phyloP scores from a whole-genome alignment of 2,888 invertebrate species.

The Amphimallon solstitiale region DNA sequence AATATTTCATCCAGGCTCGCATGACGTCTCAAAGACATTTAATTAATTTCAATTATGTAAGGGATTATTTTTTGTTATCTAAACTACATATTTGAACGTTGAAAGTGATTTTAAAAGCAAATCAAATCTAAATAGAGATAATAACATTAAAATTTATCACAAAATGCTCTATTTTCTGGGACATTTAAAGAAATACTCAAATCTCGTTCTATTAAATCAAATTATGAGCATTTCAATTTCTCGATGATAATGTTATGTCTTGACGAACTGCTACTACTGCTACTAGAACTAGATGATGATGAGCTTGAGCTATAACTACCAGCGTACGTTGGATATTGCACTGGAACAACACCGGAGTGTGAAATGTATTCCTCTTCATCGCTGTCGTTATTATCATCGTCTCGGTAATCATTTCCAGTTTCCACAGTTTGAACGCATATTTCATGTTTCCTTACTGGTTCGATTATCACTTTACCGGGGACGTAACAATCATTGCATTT shows the following conservation, averaged over 20 bases:
- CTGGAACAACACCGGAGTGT: background rate
- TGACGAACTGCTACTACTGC: conserved; percentile 20
- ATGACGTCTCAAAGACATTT: too few species aligned
- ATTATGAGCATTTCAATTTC: conserved; percentile 33
- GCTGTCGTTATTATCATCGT: conserved; percentile 3
- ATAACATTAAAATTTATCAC: too few species aligned
- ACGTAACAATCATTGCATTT: conserved; percentile 49
- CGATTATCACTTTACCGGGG: conserved; percentile 52
- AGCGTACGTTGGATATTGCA: background rate
- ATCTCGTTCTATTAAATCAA: background rate
- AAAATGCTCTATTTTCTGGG: background rate
- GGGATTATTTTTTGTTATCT: too few species aligned
- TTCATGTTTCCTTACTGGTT: conserved; percentile 43
- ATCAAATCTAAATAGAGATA: too few species aligned
- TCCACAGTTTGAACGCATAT: conserved; percentile 27
- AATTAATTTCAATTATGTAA: too few species aligned
- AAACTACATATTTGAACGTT: background rate
- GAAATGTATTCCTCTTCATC: conserved; percentile 21
- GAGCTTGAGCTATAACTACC: conserved; percentile 17
- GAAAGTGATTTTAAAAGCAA: too few species aligned
- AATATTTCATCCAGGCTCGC: too few species aligned
- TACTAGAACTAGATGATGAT: conserved; percentile 21
- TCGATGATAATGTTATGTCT: conserved; percentile 38
- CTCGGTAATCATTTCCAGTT: background rate
- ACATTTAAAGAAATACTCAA: conserved; percentile 10